A percentile compares a stretch with the other conserved stretches of the same genome.
These are phyloP conservation scores for Sitophilus oryzae DNA, from an alignment of 1,140 invertebrate genomes.

Conservation along the genomic window DNA sequence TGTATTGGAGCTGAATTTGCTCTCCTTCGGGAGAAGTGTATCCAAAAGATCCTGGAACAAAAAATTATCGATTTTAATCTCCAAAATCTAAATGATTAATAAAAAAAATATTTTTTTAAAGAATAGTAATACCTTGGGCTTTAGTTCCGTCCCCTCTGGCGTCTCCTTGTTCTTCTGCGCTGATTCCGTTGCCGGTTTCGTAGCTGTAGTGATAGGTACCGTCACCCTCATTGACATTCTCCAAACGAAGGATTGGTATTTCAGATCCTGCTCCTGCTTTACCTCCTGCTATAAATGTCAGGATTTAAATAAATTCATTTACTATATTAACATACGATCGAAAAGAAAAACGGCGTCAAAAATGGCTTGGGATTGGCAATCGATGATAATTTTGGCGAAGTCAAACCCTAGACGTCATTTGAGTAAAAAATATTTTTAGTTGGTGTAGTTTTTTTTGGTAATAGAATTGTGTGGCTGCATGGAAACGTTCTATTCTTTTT, in stretches of 20 bases:
- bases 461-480: no score
- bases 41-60: slow-evolving; percentile 49
- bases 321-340: background rate
- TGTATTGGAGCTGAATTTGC: slow-evolving; percentile 49
- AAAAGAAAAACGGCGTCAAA: no score
- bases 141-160: slow-evolving; percentile 39
- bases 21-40: slow-evolving; percentile 53
- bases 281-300: slow-evolving; percentile 7
- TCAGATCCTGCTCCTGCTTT: slow-evolving; percentile 24
- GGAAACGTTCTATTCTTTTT: no score
- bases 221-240: slow-evolving; percentile 44
- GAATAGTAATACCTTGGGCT: slow-evolving; percentile 21
- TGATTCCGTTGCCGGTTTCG: slow-evolving; percentile 39
- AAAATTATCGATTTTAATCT: no score
- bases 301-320: background rate
- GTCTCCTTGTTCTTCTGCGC: slow-evolving; percentile 40
- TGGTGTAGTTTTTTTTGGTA: no score
- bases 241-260: slow-evolving; percentile 47
- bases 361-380: no score
- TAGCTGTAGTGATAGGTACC: slow-evolving; percentile 29
- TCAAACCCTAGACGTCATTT: no score
- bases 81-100: no score
- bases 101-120: background rate
- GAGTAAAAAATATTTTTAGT: no score
- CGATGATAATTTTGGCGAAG: no score